Evolutionary conservation across 1,140 invertebrate genomes (phyloP), one percentile per base, ranked within the genome.

Genomic region (Brachionus plicatilis): DNA sequence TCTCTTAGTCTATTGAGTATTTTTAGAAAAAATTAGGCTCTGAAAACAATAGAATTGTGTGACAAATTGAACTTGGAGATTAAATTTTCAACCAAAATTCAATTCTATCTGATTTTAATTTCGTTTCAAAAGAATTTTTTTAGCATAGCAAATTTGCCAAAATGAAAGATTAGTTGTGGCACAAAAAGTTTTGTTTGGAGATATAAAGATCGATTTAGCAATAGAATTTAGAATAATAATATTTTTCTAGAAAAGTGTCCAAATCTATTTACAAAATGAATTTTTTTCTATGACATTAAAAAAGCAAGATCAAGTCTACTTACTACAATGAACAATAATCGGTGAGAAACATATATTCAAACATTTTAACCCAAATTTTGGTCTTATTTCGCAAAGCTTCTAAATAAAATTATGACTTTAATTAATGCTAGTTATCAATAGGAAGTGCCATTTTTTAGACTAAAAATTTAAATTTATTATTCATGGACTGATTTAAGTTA

Each of bases 211-310:
- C 66, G 45, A 68, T n/a, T 68, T 27, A 17, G 24, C 3, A 29
- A 27, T 68, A n/a, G 33, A 33, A 6, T 12, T 29, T 68, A 17
- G 11, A 20, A 9, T n/a, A 4, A 41, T 43, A 33, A 17, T 6
- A 5, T 68, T n/a, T 68, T 68, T 68, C 27, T 33, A 68, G 27
- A 45, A 72, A 72, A 72, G 33, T 72, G 68, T 72, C 68, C 33
- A 72, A 72, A 45, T 43, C 41, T 6, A 72, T 72, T 41, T 17
- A 7, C 33, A 72, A 72, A 72, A 41, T 20, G 17, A 3, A 47
- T 72, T 72, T 72, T 43, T 72, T 72, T 72, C 33, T 29, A 33
- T 68, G 66, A 68, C 66, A 68, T 68, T 68, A 41, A 29, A 65
- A 33, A 68, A 68, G 41, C 27, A 29, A 68, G n/a, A 68, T 33